These are phyloP conservation scores for Alitta virens DNA, from an alignment of 2,888 invertebrate genomes.

Conservation along the genomic window DNA sequence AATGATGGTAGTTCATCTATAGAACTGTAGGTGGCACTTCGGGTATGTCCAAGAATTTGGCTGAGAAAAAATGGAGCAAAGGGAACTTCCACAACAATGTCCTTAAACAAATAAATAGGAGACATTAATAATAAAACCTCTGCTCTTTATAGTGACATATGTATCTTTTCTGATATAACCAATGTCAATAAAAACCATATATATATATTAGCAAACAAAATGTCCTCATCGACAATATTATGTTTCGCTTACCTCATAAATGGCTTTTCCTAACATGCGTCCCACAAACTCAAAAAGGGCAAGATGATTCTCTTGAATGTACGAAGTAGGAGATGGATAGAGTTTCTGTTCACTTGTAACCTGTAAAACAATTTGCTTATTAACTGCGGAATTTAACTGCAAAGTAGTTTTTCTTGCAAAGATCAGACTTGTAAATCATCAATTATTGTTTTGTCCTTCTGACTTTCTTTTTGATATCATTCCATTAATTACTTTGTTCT, in stretches of 20 bases:
- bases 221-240: neutral
- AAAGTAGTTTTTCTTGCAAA: too few species aligned
- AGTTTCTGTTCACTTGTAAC: slow-evolving; percentile 87
- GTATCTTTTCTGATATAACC: too few species aligned
- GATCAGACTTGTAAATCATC: too few species aligned
- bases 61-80: slow-evolving; percentile 98
- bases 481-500: too few species aligned
- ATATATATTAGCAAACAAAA: too few species aligned
- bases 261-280: slow-evolving; percentile 95
- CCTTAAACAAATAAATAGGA: slow-evolving; percentile 60
- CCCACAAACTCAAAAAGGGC: slow-evolving; percentile 96
- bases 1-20: slow-evolving; percentile 96
- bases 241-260: slow-evolving; percentile 80
- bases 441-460: too few species aligned
- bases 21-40: slow-evolving; percentile 91
- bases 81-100: slow-evolving; percentile 97
- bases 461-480: too few species aligned
- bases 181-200: too few species aligned
- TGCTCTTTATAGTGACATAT: too few species aligned
- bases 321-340: slow-evolving; percentile 95
- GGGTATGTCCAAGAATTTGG: slow-evolving; percentile 89
- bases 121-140: too few species aligned
- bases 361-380: slow-evolving; percentile 26
- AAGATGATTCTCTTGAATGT: slow-evolving; percentile 93
- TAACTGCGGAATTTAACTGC: too few species aligned